These are phyloP conservation scores for Dryoscopus gambensis DNA, from an alignment of 2,113 vertebrate genomes.

Conservation along the genomic window DNA sequence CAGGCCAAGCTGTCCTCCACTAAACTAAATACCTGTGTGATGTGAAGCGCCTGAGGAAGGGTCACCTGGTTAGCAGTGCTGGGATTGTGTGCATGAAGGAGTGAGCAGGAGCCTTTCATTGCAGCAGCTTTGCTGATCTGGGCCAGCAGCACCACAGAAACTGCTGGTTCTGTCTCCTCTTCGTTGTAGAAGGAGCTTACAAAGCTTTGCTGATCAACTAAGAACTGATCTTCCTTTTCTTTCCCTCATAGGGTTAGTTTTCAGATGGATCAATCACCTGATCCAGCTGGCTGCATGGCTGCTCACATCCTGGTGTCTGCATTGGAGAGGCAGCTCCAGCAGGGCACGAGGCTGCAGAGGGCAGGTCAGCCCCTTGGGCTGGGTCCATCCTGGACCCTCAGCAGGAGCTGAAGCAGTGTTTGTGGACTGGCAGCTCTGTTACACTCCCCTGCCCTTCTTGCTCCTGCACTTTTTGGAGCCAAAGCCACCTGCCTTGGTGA, in stretches of 20 bases:
- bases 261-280: not conserved
- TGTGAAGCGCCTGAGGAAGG: not conserved
- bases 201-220: not conserved
- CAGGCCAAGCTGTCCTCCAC: not conserved
- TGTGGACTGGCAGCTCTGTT: not conserved
- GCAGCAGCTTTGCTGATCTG: not conserved
- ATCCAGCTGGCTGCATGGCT: not conserved
- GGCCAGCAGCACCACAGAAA: not conserved
- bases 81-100: not conserved
- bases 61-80: fast-evolving
- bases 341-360: not conserved
- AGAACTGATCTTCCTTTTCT: not conserved
- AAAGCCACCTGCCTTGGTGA: not conserved
- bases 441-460: fast-evolving
- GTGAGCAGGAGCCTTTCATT: not conserved
- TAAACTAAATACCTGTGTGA: not conserved
- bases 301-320: not conserved
- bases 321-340: not conserved
- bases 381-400: not conserved
- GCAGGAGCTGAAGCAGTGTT: not conserved
- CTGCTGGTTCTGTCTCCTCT: not conserved
- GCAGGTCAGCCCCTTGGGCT: not conserved
- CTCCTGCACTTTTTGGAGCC: not conserved
- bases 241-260: not conserved
- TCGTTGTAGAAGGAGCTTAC: not conserved